Evolutionary conservation across 2,113 vertebrate species (phyloP).

Genomic region (Barnardius zonarius): DNA sequence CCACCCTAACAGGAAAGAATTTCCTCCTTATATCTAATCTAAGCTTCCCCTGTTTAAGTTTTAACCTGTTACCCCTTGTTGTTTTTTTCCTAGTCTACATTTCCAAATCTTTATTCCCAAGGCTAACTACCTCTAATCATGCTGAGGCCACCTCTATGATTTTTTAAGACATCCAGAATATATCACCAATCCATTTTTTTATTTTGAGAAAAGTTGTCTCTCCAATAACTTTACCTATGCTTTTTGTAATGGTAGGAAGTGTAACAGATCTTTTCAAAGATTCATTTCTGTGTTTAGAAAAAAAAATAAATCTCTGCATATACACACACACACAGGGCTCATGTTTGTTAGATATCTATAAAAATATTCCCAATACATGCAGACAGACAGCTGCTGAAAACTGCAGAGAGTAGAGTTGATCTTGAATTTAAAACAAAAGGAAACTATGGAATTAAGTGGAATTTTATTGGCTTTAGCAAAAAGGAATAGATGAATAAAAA

Average conservation of each 20-base stretch:
- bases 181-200: not conserved
- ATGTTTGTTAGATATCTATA: not conserved
- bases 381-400: not conserved
- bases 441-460: not conserved
- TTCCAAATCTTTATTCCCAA: not conserved
- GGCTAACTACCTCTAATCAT: not conserved
- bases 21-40: too few relatives aligned
- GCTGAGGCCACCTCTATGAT: not conserved
- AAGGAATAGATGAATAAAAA: not conserved
- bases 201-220: not conserved
- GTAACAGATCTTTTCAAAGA: not conserved
- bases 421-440: not conserved
- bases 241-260: not conserved
- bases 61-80: not conserved
- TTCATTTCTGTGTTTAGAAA: not conserved
- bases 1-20: too few relatives aligned
- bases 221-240: not conserved
- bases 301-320: rapidly evolving
- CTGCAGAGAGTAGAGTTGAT: not conserved
- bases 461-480: not conserved
- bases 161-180: not conserved
- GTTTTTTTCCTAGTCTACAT: not conserved
- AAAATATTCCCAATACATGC: not conserved
- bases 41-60: too few relatives aligned
- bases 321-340: not conserved